Conservation (phyloP, 2,113 vertebrate species). For the Urocynchramus pylzowi region DNA sequence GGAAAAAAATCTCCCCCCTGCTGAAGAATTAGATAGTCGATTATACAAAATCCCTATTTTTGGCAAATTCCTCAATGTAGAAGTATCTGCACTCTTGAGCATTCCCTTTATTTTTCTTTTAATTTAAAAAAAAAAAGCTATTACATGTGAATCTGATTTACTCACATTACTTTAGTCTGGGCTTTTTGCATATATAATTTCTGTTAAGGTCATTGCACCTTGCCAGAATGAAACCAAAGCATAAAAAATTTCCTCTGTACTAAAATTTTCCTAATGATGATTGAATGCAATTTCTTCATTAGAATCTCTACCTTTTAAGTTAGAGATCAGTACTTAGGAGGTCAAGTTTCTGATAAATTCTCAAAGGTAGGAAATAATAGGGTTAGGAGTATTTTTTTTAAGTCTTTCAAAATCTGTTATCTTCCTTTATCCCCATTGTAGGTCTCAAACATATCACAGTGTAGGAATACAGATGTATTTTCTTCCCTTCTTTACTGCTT, state of each 20-base stretch:
- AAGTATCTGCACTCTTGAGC: background rate
- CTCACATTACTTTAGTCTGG: background rate
- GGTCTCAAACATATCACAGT: background rate
- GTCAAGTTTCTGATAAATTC: background rate
- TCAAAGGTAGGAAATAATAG: background rate
- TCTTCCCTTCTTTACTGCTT: background rate
- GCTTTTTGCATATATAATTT: background rate
- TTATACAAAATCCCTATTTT: background rate
- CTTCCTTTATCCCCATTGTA: background rate
- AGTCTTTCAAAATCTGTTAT: background rate
- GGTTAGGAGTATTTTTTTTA: background rate
- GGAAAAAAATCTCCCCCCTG: background rate
- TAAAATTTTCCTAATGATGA: background rate
- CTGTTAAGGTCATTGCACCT: background rate
- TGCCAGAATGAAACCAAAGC: background rate
- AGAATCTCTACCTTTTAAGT: background rate
- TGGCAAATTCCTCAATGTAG: background rate
- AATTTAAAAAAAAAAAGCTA: background rate
- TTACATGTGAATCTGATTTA: background rate
- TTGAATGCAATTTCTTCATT: background rate
- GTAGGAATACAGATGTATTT: background rate
- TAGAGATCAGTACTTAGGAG: background rate
- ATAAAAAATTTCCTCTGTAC: background rate
- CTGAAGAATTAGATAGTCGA: accelerated
- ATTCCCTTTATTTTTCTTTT: background rate